These are phyloP conservation scores for Megaceryle alcyon DNA, from an alignment of 2,797 vertebrate species.

Conservation along the genomic window DNA sequence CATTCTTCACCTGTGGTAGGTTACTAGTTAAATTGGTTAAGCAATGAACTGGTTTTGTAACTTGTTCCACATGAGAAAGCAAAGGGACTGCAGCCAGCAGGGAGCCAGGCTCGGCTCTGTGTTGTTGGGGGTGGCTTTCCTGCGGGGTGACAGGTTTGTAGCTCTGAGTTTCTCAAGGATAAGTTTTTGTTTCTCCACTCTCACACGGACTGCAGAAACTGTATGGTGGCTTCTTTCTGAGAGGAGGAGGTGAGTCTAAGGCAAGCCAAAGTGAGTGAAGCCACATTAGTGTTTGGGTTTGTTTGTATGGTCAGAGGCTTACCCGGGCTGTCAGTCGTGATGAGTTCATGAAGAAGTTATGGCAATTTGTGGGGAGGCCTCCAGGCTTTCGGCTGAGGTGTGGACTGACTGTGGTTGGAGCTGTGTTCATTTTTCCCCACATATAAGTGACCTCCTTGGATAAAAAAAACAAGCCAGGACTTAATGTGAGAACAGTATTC, in stretches of 20 bases:
- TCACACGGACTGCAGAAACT: background rate
- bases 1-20: background rate
- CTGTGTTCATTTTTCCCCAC: background rate
- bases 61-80: background rate
- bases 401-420: constrained; percentile 23
- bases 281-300: background rate
- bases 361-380: constrained; percentile 37
- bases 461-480: background rate
- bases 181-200: background rate
- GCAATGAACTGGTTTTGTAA: background rate
- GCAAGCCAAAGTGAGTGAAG: background rate
- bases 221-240: background rate
- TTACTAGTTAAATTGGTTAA: background rate
- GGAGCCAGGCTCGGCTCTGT: background rate
- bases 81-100: background rate
- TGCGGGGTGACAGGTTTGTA: background rate
- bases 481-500: background rate
- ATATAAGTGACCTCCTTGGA: background rate
- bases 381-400: background rate
- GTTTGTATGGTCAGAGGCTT: constrained; percentile 47
- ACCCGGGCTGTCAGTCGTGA: background rate
- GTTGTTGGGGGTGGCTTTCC: fast-evolving
- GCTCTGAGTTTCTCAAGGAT: background rate
- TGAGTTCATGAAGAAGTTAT: constrained; percentile 5
- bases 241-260: background rate